Conservation (phyloP, 2,113 vertebrate species). For the Porphyrio hochstetteri region DNA sequence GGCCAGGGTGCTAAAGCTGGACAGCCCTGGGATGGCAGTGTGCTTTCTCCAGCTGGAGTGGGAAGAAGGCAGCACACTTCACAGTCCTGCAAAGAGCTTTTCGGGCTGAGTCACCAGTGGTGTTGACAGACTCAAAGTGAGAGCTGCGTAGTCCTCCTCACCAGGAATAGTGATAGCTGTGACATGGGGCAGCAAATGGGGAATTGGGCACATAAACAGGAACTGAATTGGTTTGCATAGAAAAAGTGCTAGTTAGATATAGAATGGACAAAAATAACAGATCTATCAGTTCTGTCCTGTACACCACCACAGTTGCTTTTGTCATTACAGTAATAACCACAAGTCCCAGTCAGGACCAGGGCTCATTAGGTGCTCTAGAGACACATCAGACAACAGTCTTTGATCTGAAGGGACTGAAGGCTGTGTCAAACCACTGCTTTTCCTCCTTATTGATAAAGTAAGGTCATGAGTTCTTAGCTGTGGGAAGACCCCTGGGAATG, state of each 20-base stretch:
- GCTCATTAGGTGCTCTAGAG: rapidly evolving
- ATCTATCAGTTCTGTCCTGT: not conserved
- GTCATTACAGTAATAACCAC: not conserved
- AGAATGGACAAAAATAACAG: not conserved
- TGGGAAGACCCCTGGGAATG: not conserved
- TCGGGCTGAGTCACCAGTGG: not conserved
- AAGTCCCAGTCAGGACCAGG: not conserved
- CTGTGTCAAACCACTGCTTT: not conserved
- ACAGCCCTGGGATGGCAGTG: not conserved
- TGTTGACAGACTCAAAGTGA: not conserved
- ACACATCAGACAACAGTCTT: not conserved
- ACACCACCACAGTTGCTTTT: not conserved
- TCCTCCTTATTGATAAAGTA: not conserved
- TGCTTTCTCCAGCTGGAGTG: not conserved
- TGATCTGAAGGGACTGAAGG: not conserved
- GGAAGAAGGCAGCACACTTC: not conserved
- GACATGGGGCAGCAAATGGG: not conserved
- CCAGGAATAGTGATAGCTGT: not conserved
- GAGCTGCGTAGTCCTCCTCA: not conserved
- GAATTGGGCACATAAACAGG: not conserved
- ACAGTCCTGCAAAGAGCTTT: not conserved
- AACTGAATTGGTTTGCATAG: not conserved
- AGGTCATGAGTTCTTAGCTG: not conserved
- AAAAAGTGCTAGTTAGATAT: not conserved
- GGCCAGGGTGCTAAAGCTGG: not conserved